Percentiles rank a stretch among this genome's conserved stretches.
Evolutionary conservation across 2,888 invertebrate species (phyloP).

Genomic region (Rhopalosiphum nymphaeae): DNA sequence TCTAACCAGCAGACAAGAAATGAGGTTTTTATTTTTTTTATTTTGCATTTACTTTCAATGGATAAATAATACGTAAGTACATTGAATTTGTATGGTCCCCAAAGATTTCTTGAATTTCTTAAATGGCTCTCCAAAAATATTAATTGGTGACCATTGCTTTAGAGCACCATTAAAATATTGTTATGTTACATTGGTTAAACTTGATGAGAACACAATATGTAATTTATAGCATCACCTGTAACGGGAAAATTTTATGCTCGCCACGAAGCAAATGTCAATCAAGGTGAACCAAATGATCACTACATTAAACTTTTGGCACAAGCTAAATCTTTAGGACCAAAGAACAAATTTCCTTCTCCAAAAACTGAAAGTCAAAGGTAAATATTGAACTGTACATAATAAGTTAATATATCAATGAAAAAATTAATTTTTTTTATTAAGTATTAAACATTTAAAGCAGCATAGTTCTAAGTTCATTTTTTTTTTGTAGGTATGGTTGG

Average conservation of each 20-base stretch:
- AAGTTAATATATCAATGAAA: not conserved
- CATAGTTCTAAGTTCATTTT: not conserved
- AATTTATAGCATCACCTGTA: slow-evolving; percentile 37
- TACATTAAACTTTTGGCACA: slow-evolving; percentile 45
- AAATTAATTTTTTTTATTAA: not conserved
- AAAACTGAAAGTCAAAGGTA: slow-evolving; percentile 61
- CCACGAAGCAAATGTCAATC: slow-evolving; percentile 34
- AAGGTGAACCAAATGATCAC: slow-evolving; percentile 38
- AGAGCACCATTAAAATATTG: not conserved
- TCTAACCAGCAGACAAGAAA: not conserved
- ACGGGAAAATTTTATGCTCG: slow-evolving; percentile 53
- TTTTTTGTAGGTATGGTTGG: slow-evolving; percentile 50
- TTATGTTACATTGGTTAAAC: not conserved
- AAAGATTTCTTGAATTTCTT: not conserved
- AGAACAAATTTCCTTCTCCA: slow-evolving; percentile 47
- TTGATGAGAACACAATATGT: not conserved
- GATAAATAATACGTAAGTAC: not conserved
- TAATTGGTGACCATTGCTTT: not conserved
- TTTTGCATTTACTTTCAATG: not conserved
- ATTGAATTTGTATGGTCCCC: not conserved
- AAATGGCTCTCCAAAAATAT: not conserved
- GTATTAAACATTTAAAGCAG: not conserved
- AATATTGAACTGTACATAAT: not conserved
- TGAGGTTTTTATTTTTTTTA: not conserved
- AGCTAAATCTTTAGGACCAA: slow-evolving; percentile 51